phyloP scores from a whole-genome alignment of 2,797 vertebrate genomes.

The Pangasius krempfi region DNA sequence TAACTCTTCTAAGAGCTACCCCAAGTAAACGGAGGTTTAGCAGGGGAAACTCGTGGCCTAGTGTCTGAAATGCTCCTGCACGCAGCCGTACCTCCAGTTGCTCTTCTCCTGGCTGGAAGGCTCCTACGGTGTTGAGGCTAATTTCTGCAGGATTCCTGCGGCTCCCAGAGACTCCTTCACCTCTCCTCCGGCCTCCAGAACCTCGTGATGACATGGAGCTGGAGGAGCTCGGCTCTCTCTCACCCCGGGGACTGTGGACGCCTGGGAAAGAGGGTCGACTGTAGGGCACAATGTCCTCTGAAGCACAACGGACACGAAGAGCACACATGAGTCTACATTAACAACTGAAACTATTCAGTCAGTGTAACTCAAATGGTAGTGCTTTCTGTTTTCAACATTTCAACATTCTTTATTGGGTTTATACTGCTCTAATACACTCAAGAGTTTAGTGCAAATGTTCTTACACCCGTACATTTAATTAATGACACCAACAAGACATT shows the following conservation, averaged over 20 bases:
- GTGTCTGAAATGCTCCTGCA: not conserved
- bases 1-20: not conserved
- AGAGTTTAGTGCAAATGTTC: not conserved
- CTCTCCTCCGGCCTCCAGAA: constrained; percentile 91
- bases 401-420: not conserved
- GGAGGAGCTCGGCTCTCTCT: constrained; percentile 93
- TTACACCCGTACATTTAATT: not conserved
- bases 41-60: not conserved
- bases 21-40: not conserved
- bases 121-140: constrained; percentile 86
- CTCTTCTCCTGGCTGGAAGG: constrained; percentile 89
- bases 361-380: not conserved
- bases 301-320: constrained; percentile 55
- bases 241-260: constrained; percentile 89
- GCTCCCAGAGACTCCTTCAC: constrained; percentile 80
- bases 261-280: constrained; percentile 96
- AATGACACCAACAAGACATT: not conserved
- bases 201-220: constrained; percentile 96
- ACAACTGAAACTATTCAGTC: no score
- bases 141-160: constrained; percentile 88
- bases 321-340: not conserved
- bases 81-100: constrained; percentile 73
- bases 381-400: not conserved
- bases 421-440: not conserved
- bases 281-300: constrained; percentile 95